Percentiles rank a stretch among this genome's conserved stretches.
phyloP scores from a whole-genome alignment of 2,888 invertebrate genomes.

The Heliconius charithonia region DNA sequence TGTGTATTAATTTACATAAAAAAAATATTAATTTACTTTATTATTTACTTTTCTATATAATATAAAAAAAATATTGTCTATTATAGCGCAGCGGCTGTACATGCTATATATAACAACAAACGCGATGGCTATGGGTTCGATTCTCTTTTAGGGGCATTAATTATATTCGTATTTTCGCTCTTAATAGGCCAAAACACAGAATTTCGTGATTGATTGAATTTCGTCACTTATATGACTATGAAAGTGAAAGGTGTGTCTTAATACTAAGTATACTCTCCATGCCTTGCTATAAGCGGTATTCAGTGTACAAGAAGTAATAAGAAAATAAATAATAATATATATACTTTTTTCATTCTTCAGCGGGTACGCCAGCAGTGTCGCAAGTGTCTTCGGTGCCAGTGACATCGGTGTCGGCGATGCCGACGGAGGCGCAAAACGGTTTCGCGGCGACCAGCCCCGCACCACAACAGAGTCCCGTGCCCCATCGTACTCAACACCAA shows the following conservation, averaged over 20 bases:
- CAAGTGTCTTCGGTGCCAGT: slow-evolving; percentile 65
- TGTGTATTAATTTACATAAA: neutral
- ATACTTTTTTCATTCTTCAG: slow-evolving; percentile 35
- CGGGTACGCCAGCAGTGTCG: slow-evolving; percentile 63
- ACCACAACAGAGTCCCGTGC: slow-evolving; percentile 70
- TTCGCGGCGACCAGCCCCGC: slow-evolving; percentile 70
- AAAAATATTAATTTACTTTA: too few relatives aligned
- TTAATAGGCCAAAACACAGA: too few relatives aligned
- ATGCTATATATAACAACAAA: neutral
- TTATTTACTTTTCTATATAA: too few relatives aligned
- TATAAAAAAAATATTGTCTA: too few relatives aligned
- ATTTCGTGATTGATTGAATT: too few relatives aligned
- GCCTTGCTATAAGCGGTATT: neutral
- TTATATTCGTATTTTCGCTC: neutral
- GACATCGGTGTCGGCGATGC: slow-evolving; percentile 61
- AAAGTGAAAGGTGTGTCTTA: too few relatives aligned
- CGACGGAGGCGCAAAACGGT: slow-evolving; percentile 71
- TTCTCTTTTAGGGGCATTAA: neutral
- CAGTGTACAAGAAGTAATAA: neutral
- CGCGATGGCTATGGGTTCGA: neutral
- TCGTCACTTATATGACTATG: neutral
- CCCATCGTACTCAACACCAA: slow-evolving; percentile 64
- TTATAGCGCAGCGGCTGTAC: neutral
- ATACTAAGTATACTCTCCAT: neutral
- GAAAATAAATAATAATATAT: neutral